phyloP scores from a whole-genome alignment of 2,113 vertebrate species.

The Ophthalmolycus amberensis region DNA sequence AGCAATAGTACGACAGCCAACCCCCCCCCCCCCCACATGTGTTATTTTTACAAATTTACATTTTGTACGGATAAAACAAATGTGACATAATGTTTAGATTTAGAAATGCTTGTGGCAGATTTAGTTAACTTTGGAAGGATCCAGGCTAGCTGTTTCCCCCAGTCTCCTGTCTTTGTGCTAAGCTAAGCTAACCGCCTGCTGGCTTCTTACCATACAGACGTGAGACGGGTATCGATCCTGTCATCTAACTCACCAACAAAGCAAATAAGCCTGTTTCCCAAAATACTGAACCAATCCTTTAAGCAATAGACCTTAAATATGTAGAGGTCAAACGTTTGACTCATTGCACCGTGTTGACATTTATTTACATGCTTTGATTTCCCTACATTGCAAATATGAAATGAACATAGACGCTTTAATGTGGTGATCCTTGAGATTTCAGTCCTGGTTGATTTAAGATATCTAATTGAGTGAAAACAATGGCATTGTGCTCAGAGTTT shows the following conservation, averaged over 20 bases:
- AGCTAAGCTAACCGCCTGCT: conserved; percentile 2
- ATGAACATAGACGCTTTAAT: not conserved
- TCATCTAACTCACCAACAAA: not conserved
- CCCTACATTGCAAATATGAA: not conserved
- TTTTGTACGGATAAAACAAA: not conserved
- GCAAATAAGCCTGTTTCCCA: not conserved
- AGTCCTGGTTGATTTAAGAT: not conserved
- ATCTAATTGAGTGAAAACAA: not conserved
- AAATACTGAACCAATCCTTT: not conserved
- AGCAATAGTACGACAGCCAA: too few relatives aligned
- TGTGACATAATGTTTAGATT: not conserved
- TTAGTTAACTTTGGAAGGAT: not conserved
- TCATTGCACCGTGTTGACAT: not conserved
- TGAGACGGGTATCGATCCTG: not conserved
- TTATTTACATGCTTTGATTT: not conserved
- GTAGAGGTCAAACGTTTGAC: not conserved
- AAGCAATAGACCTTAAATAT: not conserved
- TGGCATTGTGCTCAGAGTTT: not conserved
- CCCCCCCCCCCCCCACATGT: too few relatives aligned
- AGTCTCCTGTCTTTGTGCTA: not conserved
- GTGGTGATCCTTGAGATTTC: not conserved
- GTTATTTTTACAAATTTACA: not conserved
- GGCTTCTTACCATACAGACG: not conserved
- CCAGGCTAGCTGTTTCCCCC: not conserved
- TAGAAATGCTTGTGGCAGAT: not conserved